Evolutionary conservation across 2,888 invertebrate genomes (phyloP), one percentile per base, ranked within the genome.

Genomic region (Chesias legatella): DNA sequence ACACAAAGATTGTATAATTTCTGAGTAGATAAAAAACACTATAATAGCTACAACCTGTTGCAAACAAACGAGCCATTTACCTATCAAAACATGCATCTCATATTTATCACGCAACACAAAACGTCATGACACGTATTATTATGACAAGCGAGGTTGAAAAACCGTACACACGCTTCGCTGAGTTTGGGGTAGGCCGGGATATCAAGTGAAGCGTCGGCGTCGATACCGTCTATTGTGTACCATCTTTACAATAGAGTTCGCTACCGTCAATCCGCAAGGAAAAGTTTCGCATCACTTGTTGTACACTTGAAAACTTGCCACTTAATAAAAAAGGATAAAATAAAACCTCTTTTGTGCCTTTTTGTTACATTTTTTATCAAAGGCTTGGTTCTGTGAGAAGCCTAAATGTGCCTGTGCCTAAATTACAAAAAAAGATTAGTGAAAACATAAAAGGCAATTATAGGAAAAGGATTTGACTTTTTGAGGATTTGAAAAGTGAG

Each of bases 241-340:
- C 38, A 41, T 50, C 59, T 38, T 63, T 61, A 79, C 74, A 76
- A 77, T 66, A 53, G 56, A 25, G 45, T 24, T 49, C 35, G 74
- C 79, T 79, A 78, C 80, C 59, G 48, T 42, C 56, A 63, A 73
- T 73, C 73, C 76, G 70, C 68, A 72, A 64, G 75, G 72, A 79
- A 76, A 67, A 64, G 60, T 52, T 66, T 63, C 76, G 71, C 72
- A 62, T 73, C 71, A 67, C 57, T 75, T 71, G 74, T 67, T 79
- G 78, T 63, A 66, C 85, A 88, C 84, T 88, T 86, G 76, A 82
- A 69, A 66, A 70, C 70, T 80, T 71, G 71, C 77, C 84, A 86
- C 84, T 80, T 85, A 79, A 59, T 61, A 74, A 74, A 79, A 82
- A 79, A 75, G 65, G 58, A 33, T 42, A 40, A 26, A 29, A 21